These are phyloP conservation scores for Menidia beryllina DNA, from an alignment of 2,113 vertebrate species.

Conservation along the genomic window DNA sequence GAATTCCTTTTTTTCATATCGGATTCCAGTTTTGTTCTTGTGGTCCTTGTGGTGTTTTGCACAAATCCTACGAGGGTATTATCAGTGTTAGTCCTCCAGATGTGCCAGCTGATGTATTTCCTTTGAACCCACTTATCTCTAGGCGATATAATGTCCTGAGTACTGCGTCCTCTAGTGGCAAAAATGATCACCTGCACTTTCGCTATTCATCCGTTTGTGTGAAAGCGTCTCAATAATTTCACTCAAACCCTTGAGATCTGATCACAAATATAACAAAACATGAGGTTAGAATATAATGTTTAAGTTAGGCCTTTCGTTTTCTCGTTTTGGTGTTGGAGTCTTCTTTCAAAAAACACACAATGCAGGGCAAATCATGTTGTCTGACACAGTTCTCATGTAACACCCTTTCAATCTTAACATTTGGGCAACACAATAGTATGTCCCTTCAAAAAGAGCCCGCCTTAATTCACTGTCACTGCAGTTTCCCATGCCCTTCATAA, in stretches of 20 bases:
- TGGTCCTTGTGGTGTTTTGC: neutral
- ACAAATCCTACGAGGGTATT: neutral
- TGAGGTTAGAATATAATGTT: neutral
- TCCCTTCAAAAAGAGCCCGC: conserved; percentile 87
- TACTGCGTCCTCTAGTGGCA: conserved; percentile 57
- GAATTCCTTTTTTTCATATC: neutral
- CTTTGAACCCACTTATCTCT: neutral
- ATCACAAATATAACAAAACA: neutral
- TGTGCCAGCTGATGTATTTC: neutral
- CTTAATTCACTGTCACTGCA: conserved; percentile 65
- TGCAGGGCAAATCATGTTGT: conserved; percentile 18
- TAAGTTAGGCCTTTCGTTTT: conserved; percentile 17
- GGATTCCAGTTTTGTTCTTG: neutral
- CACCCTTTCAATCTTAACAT: conserved; percentile 70
- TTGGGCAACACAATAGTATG: conserved; percentile 81
- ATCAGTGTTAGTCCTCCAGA: neutral
- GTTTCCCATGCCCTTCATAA: conserved; percentile 70
- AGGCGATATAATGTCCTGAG: neutral
- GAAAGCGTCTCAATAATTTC: neutral
- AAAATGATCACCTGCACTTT: neutral
- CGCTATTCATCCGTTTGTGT: neutral
- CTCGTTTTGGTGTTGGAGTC: conserved; percentile 1
- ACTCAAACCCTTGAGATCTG: too few relatives aligned
- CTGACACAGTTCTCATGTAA: conserved; percentile 26
- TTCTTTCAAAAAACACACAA: conserved; percentile 20